phyloP scores from a whole-genome alignment of 1,140 invertebrate species.

The Trypoxylus dichotomus region DNA sequence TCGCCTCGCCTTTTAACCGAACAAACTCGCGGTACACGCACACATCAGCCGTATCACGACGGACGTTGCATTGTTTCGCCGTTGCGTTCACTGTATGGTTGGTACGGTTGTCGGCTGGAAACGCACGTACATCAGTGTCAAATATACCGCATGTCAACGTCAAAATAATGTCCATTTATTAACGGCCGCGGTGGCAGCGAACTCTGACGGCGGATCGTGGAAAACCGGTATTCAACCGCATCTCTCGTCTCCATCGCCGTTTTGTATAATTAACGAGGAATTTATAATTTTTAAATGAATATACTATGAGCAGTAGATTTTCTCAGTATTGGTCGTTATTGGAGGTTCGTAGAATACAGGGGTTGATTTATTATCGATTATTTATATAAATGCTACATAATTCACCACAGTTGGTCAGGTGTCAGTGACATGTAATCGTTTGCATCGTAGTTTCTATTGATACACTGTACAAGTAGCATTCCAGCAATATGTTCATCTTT shows the following conservation, averaged over 20 bases:
- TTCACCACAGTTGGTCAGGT: too few relatives aligned
- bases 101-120: not conserved
- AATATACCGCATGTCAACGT: not conserved
- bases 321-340: too few relatives aligned
- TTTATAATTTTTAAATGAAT: not conserved
- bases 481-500: too few relatives aligned
- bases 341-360: too few relatives aligned
- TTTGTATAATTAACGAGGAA: not conserved
- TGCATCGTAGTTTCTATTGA: too few relatives aligned
- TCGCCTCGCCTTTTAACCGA: not conserved
- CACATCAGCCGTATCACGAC: not conserved
- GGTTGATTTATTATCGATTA: too few relatives aligned
- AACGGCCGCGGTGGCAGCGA: not conserved
- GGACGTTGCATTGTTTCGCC: not conserved
- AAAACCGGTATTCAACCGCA: slow-evolving; percentile 12
- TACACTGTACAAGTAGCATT: too few relatives aligned
- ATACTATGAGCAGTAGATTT: too few relatives aligned
- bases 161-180: slow-evolving; percentile 25
- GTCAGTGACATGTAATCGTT: too few relatives aligned
- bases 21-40: not conserved
- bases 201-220: not conserved
- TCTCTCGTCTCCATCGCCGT: not conserved
- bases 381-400: too few relatives aligned
- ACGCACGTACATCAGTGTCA: slow-evolving; percentile 15
- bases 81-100: too few relatives aligned